A percentile compares a stretch with the other conserved stretches of the same genome.
Evolutionary conservation across 2,797 vertebrate genomes (phyloP).

Genomic region (Amniataba percoides): DNA sequence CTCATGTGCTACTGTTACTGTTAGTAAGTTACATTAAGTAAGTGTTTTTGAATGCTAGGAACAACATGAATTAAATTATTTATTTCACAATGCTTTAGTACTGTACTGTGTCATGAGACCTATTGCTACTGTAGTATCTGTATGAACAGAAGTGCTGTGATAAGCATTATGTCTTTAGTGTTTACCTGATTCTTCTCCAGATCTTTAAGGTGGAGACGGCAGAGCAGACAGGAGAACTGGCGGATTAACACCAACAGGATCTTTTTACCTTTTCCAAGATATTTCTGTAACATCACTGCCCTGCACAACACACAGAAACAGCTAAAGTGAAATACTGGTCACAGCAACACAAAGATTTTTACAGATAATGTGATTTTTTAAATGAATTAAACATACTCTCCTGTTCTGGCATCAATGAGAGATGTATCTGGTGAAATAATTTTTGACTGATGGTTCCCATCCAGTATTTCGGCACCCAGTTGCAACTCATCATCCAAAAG

Average conservation of each 20-base stretch:
- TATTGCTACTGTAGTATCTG: neutral
- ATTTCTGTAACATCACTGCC: conserved; percentile 50
- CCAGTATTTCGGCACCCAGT: conserved; percentile 19
- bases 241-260: conserved; percentile 70
- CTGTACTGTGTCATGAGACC: neutral
- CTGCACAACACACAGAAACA: conserved; percentile 41
- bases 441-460: conserved; percentile 29
- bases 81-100: neutral
- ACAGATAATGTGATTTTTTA: neutral
- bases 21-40: too few species aligned
- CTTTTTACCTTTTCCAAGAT: conserved; percentile 59
- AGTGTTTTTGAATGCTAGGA: neutral
- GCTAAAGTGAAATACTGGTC: neutral
- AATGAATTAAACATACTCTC: conserved; percentile 49
- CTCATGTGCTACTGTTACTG: too few species aligned
- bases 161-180: neutral
- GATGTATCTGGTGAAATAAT: conserved; percentile 47
- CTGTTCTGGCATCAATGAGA: conserved; percentile 62
- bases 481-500: conserved; percentile 64
- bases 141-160: neutral
- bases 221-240: conserved; percentile 74
- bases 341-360: neutral
- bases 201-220: conserved; percentile 69
- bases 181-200: conserved; percentile 69
- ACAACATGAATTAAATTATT: neutral